Conservation (phyloP, 1,140 invertebrate genomes). For the Drosophila varians region DNA sequence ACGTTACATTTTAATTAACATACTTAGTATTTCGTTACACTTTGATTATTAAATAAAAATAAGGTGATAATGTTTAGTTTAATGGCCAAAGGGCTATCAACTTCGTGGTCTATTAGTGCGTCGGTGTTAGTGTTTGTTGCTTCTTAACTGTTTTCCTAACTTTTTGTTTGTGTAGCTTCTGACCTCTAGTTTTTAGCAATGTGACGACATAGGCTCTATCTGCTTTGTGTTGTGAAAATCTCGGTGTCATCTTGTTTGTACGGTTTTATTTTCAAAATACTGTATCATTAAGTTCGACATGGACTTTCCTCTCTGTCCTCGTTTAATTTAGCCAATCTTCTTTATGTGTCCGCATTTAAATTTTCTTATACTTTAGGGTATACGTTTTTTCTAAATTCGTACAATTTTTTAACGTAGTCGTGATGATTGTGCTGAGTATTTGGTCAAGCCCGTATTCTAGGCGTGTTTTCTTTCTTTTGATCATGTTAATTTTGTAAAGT, state of each 20-base stretch:
- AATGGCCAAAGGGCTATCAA: too few species aligned
- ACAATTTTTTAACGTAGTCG: slow-evolving; percentile 1
- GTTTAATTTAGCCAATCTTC: slow-evolving; percentile 17
- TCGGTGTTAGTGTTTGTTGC: too few species aligned
- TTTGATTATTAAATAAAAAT: too few species aligned
- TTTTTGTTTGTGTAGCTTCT: too few species aligned
- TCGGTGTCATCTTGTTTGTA: slow-evolving; percentile 4
- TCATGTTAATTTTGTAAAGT: slow-evolving; percentile 3
- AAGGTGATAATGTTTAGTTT: too few species aligned
- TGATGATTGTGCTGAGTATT: neutral
- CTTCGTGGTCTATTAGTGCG: too few species aligned
- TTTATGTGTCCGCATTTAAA: slow-evolving; percentile 10
- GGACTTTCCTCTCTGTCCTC: slow-evolving; percentile 16
- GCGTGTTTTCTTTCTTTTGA: neutral
- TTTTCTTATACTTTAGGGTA: slow-evolving; percentile 1
- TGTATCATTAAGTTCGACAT: slow-evolving; percentile 18
- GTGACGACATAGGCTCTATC: too few species aligned
- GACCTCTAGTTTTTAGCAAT: too few species aligned
- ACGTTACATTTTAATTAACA: too few species aligned
- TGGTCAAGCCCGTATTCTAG: neutral
- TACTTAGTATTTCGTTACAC: too few species aligned
- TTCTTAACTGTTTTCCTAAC: too few species aligned
- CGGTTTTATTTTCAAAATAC: neutral
- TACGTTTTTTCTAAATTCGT: slow-evolving; percentile 4
- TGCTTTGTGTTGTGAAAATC: too few species aligned